Percentiles rank a stretch among this genome's conserved stretches.
phyloP scores from a whole-genome alignment of 2,888 invertebrate species.

The Caradrina clavipalpis region DNA sequence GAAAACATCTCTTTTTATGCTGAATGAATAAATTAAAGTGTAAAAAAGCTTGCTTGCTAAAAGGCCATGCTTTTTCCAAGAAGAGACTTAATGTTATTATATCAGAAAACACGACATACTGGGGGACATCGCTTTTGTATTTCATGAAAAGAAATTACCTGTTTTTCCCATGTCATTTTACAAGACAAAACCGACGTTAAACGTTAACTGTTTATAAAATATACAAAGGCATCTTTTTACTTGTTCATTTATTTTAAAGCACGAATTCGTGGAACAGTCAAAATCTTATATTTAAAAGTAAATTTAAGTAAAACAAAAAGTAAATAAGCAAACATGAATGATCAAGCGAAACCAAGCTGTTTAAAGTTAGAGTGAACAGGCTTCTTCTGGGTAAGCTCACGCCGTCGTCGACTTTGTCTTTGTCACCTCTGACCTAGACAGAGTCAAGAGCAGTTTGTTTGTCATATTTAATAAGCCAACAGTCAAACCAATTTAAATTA shows the following conservation, averaged over 20 bases:
- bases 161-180: neutral
- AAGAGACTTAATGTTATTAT: neutral
- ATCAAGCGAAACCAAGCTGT: too few species aligned
- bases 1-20: neutral
- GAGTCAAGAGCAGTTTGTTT: too few species aligned
- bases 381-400: too few species aligned
- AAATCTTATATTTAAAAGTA: too few species aligned
- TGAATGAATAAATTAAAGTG: neutral
- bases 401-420: too few species aligned
- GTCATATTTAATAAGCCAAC: neutral
- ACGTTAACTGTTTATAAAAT: neutral
- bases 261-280: too few species aligned
- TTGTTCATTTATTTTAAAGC: too few species aligned
- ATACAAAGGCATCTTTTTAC: neutral
- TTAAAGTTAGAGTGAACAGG: too few species aligned
- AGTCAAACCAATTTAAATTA: too few species aligned
- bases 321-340: neutral
- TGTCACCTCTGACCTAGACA: too few species aligned
- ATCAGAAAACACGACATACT: neutral
- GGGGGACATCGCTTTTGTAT: neutral
- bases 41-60: neutral
- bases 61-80: too few species aligned
- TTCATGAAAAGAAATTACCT: neutral
- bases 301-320: too few species aligned
- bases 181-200: neutral